Evolutionary conservation across 2,888 invertebrate species (phyloP), one percentile per base, ranked within the genome.

Genomic region (Saturnia pavonia): DNA sequence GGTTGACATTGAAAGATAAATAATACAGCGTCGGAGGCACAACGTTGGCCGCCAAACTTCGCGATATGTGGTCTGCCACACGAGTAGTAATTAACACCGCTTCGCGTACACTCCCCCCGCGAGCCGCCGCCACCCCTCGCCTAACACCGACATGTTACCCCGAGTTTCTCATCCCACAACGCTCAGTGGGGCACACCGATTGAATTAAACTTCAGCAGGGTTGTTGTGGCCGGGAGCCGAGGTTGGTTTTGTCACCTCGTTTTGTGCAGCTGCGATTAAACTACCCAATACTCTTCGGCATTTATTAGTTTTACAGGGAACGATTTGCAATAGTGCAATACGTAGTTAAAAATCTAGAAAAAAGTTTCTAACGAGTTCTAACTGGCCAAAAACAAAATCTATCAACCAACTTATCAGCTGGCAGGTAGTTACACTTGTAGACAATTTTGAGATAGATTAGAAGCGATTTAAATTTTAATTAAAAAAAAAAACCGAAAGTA

Each of bases 141-240:
- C 74, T 72, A 76, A 71, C 75, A 76, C 70, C 75, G 70, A 69
- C 75, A 72, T 70, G 68, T 63, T 51, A 68, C 72, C 77, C 54
- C 72, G 69, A 69, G 74, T 68, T 72, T 69, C 74, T 71, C 75
- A 74, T 74, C 81, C 75, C 78, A 77, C 78, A 84, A 79, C 85
- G 84, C 85, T 83, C 85, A 87, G 83, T 85, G 88, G 86, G 86
- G 87, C 87, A 87, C 89, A 88, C 87, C 91, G 92, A 92, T 94
- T 92, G 93, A 93, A 94, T 94, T 94, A 93, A 93, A 94, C 91
- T 94, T 92, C 85, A 87, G 90, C 89, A 88, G 87, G 87, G 88
- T 91, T 91, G 91, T 91, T 92, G 91, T 88, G 92, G 92, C 90
- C 87, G 89, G 80, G 88, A 87, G 86, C 86, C 88, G 87, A 87